These are phyloP conservation scores for Camponotus fellah DNA, from an alignment of 2,888 invertebrate genomes.

Conservation along the genomic window DNA sequence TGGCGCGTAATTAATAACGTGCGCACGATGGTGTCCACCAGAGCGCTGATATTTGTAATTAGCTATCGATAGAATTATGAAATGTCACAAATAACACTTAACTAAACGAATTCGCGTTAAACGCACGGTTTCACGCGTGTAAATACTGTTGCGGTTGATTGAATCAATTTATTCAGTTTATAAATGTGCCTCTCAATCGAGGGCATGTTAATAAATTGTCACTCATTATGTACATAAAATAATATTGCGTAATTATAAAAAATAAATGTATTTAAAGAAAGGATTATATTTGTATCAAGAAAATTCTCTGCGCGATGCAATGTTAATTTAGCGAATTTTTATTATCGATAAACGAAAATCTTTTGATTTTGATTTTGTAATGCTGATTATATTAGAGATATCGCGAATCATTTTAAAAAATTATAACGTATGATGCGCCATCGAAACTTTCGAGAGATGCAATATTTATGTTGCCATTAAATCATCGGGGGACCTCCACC, in stretches of 20 bases:
- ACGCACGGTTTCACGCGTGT: conserved; percentile 56
- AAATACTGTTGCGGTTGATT: conserved; percentile 46
- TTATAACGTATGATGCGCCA: conserved; percentile 49
- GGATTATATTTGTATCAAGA: background rate
- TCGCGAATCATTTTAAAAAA: conserved; percentile 33
- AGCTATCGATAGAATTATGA: conserved; percentile 50
- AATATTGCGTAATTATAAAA: conserved; percentile 11
- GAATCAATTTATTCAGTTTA: conserved; percentile 42
- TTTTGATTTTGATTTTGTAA: background rate
- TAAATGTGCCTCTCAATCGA: conserved; percentile 15
- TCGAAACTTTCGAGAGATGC: conserved; percentile 60
- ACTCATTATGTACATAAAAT: background rate
- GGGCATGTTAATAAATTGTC: conserved; percentile 38
- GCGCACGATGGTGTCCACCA: conserved; percentile 9
- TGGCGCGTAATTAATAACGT: conserved; percentile 39
- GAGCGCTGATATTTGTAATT: conserved; percentile 49
- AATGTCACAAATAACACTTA: conserved; percentile 54
- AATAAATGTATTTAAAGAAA: background rate
- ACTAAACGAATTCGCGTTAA: conserved; percentile 53
- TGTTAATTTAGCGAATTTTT: background rate
- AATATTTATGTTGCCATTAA: conserved; percentile 69
- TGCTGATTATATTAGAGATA: background rate
- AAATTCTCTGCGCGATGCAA: background rate
- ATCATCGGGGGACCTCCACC: conserved; percentile 57
- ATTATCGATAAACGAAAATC: conserved; percentile 1